Conservation (phyloP, 2,113 vertebrate species). For the Elachura formosa region DNA sequence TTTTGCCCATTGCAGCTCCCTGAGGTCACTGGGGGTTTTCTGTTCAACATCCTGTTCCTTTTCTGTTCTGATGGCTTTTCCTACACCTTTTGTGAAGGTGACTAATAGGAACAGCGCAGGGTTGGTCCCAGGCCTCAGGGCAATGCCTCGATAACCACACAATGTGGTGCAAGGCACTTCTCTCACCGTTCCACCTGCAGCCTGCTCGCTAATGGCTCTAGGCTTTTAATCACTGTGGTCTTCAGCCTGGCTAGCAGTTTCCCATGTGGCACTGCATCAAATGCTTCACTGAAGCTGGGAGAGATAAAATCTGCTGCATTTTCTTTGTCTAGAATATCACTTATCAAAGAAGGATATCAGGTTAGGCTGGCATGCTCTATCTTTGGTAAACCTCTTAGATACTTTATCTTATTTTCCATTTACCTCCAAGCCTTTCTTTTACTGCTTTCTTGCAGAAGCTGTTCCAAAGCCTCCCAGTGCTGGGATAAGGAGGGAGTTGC, state of each 20-base stretch:
- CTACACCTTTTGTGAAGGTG: background rate
- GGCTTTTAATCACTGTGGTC: background rate
- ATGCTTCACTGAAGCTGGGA: conserved; percentile 16
- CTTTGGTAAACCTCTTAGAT: conserved; percentile 55
- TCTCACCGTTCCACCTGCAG: background rate
- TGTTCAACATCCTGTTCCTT: background rate
- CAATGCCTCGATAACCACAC: background rate
- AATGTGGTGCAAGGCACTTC: background rate
- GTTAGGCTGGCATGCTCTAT: conserved; percentile 66
- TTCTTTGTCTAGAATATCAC: conserved; percentile 53
- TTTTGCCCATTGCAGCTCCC: background rate
- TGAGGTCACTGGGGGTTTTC: background rate
- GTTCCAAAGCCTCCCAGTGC: background rate
- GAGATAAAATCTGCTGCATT: conserved; percentile 52
- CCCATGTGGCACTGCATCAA: conserved; percentile 19
- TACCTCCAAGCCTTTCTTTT: conserved; percentile 35
- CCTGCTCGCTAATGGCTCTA: background rate
- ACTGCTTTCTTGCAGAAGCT: background rate
- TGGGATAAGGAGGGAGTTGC: background rate
- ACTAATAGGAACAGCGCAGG: background rate
- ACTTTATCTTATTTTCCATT: conserved; percentile 51
- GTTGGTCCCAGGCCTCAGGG: background rate
- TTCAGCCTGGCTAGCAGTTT: background rate
- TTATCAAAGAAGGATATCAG: conserved; percentile 52
- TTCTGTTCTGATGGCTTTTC: background rate